Base-by-base conservation (phyloP, 2,888 invertebrate genomes). In the Agrochola lota region DNA sequence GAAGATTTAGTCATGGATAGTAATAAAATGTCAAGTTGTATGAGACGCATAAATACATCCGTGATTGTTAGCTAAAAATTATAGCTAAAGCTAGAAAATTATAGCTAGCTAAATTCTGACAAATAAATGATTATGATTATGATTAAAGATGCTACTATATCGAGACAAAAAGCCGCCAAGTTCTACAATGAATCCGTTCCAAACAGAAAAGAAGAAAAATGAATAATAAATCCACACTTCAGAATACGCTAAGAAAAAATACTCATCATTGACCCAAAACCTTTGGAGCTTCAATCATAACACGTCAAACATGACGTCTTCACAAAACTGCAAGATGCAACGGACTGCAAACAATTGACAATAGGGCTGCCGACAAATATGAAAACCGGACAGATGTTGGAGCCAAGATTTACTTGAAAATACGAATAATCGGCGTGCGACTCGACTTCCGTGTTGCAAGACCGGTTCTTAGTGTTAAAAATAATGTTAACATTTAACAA, bases 351-450 rank as follows among this genome's bases (percentile, higher is more conserved):
- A 83, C 81, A 85, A 76, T 77, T 85, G 84, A 94, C 92, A 93
- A 93, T 86, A 85, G 91, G 70, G 70, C 77, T 72, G 86, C 89
- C 90, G 89, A 90, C 90, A 90, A 89, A 89, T 89, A 87, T 83
- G 77, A 85, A 89, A 90, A 91, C 90, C 85, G 88, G 93, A 91
- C 94, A 94, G 94, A 94, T 94, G 94, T 92, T 88, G 90, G 46
- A 67, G 55, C 78, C 55, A 77, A 82, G 78, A 78, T 88, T 94
- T 93, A 91, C 91, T 92, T 86, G 91, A 94, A 95, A 95, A 94
- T 93, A 92, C 93, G 93, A 95, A 93, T 93, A 92, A 91, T 91
- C 92, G 89, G 85, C 91, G 94, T 94, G 93, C 87, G 94, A 94
- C 89, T 89, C 78, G 87, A 88, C 94, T 96, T 96, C 96, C 96